Evolutionary conservation across 2,797 vertebrate genomes (phyloP).

Genomic region (Oophaga sylvatica): DNA sequence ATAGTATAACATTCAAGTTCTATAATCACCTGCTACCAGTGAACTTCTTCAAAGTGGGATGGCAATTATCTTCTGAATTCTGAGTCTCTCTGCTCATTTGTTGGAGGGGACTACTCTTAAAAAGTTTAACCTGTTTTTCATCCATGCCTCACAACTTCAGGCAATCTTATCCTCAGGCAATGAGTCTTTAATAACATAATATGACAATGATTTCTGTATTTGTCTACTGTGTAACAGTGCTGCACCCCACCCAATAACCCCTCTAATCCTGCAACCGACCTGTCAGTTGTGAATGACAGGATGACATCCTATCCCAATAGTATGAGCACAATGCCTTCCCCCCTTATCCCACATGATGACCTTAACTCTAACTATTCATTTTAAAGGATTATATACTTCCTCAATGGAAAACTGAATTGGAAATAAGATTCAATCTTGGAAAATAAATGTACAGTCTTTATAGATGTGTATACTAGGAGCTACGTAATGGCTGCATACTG

Average conservation of each 20-base stretch:
- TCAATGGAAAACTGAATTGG: neutral
- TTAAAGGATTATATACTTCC: neutral
- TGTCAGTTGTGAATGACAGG: conserved; percentile 22
- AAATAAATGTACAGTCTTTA: too few relatives aligned
- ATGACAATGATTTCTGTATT: conserved; percentile 26
- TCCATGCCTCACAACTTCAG: neutral
- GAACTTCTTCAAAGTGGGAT: neutral
- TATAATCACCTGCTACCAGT: conserved; percentile 11
- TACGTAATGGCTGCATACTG: too few relatives aligned
- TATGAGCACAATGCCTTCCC: neutral
- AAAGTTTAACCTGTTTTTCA: conserved; percentile 29
- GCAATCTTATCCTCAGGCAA: conserved; percentile 1
- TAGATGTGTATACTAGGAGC: too few relatives aligned
- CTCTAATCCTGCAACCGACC: conserved; percentile 21
- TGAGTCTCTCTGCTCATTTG: conserved; percentile 20
- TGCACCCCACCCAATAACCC: conserved; percentile 14
- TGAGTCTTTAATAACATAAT: conserved; percentile 2
- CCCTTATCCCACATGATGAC: neutral
- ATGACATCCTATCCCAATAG: neutral
- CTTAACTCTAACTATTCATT: neutral
- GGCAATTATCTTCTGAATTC: conserved; percentile 21
- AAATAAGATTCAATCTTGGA: too few relatives aligned
- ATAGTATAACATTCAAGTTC: neutral
- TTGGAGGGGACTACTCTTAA: conserved; percentile 27
- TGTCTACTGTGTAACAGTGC: conserved; percentile 15